Evolutionary conservation across 1,140 invertebrate genomes (phyloP).

Genomic region (Sitodiplosis mosellana): DNA sequence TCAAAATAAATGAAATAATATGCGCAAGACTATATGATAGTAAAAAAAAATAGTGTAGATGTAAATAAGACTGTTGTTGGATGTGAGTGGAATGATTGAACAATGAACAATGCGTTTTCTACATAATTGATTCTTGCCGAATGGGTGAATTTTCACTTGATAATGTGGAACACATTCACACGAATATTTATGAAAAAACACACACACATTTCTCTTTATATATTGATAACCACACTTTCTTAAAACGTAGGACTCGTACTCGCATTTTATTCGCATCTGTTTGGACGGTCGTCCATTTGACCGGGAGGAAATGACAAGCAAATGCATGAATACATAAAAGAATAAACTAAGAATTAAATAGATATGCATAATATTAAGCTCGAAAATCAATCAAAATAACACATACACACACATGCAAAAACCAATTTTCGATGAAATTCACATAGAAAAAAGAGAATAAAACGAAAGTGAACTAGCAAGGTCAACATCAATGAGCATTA

Average conservation of each 20-base stretch:
- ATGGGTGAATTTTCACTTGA: background rate
- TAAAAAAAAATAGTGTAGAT: background rate
- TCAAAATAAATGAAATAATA: conserved; percentile 10
- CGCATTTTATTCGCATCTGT: background rate
- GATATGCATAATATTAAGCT: background rate
- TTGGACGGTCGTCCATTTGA: background rate
- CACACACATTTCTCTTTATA: conserved; percentile 3
- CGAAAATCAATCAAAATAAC: background rate
- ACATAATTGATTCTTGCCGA: background rate
- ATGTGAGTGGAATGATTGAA: background rate
- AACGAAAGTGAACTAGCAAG: background rate
- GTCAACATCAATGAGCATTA: background rate
- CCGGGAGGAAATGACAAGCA: background rate
- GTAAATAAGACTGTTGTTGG: background rate
- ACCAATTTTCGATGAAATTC: background rate
- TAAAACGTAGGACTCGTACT: background rate
- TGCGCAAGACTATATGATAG: background rate
- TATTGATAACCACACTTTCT: conserved; percentile 3
- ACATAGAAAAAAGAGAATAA: background rate
- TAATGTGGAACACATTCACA: background rate
- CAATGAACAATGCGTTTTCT: background rate
- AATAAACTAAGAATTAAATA: background rate
- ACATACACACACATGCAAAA: background rate
- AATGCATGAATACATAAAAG: background rate
- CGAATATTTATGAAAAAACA: conserved; percentile 3